These are phyloP conservation scores for Teinopalpus imperialis DNA, from an alignment of 2,888 invertebrate genomes.

Conservation along the genomic window DNA sequence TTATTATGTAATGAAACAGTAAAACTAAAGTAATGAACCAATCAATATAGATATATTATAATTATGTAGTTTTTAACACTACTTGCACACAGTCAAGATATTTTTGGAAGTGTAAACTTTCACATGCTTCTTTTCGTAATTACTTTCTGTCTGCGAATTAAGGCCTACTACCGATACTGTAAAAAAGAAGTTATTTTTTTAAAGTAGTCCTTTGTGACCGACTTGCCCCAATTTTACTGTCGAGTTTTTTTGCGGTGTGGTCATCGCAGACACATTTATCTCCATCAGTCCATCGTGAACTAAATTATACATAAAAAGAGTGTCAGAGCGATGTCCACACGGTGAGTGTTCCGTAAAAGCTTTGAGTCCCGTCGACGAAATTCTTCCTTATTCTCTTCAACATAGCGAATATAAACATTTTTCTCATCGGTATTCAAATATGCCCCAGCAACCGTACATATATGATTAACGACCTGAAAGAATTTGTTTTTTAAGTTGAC, in stretches of 20 bases:
- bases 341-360: slow-evolving; percentile 26
- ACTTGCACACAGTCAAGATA: slow-evolving; percentile 1
- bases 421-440: slow-evolving; percentile 15
- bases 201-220: slow-evolving; percentile 48
- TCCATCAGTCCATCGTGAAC: slow-evolving; percentile 50
- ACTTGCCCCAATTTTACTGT: slow-evolving; percentile 61
- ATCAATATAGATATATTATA: slow-evolving; percentile 3
- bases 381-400: slow-evolving; percentile 15
- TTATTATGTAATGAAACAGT: no score
- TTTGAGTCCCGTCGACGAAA: slow-evolving; percentile 1
- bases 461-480: slow-evolving; percentile 17
- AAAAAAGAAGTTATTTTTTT: slow-evolving; percentile 47
- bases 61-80: slow-evolving; percentile 4
- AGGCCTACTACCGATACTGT: slow-evolving; percentile 39
- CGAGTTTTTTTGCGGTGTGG: slow-evolving; percentile 46
- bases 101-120: slow-evolving; percentile 37
- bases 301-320: slow-evolving; percentile 32
- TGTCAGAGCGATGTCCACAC: slow-evolving; percentile 25
- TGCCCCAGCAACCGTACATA: slow-evolving; percentile 1
- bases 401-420: slow-evolving; percentile 11
- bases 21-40: background rate
- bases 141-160: slow-evolving; percentile 46
- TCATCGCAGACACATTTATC: slow-evolving; percentile 61
- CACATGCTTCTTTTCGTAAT: slow-evolving; percentile 43
- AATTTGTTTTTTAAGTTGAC: slow-evolving; percentile 15